A percentile compares a stretch with the other conserved stretches of the same genome.
These are phyloP conservation scores for Clitarchus hookeri DNA, from an alignment of 2,888 invertebrate species.

Conservation along the genomic window DNA sequence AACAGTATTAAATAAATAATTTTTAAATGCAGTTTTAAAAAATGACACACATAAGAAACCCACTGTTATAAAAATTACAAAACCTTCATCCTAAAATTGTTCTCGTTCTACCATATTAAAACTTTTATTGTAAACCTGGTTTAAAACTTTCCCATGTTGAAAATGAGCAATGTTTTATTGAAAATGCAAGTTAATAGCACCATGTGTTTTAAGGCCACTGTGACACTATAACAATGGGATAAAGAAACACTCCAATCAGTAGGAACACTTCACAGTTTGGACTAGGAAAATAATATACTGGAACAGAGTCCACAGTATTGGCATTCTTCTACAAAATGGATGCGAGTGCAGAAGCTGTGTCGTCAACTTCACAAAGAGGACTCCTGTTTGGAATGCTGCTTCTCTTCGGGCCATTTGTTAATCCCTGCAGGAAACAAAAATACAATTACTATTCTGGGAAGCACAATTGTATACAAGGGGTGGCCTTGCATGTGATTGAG, in stretches of 20 bases:
- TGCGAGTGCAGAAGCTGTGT: constrained; percentile 18
- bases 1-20: not conserved
- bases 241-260: not conserved
- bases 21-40: not conserved
- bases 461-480: too few species aligned
- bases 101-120: not conserved
- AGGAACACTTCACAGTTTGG: not conserved
- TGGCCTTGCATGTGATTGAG: too few species aligned
- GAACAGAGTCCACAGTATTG: not conserved
- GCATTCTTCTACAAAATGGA: not conserved
- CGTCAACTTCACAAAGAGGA: constrained; percentile 11
- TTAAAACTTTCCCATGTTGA: not conserved
- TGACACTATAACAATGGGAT: not conserved
- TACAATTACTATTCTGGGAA: not conserved
- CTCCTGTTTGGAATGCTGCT: constrained; percentile 19
- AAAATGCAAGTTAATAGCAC: not conserved
- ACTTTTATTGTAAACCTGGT: not conserved
- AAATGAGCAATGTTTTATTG: not conserved
- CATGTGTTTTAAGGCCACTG: constrained; percentile 8
- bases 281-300: not conserved
- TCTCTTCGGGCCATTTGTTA: constrained; percentile 27
- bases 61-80: not conserved
- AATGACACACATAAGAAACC: not conserved
- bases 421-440: constrained; percentile 18
- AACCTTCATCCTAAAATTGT: not conserved